phyloP scores from a whole-genome alignment of 2,888 invertebrate genomes.

The Drosophila birchii region DNA sequence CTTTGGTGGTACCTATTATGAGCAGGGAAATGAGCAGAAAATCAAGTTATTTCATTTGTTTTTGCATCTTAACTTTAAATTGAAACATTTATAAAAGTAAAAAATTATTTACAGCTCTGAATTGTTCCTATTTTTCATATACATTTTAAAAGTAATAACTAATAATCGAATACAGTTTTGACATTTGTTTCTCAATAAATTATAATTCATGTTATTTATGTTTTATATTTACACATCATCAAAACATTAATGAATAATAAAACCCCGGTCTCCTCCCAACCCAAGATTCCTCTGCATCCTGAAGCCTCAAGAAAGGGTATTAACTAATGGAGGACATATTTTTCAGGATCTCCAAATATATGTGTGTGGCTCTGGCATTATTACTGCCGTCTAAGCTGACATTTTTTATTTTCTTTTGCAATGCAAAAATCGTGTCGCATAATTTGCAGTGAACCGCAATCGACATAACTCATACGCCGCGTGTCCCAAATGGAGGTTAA shows the following conservation, averaged over 20 bases:
- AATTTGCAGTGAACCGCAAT: slow-evolving; percentile 48
- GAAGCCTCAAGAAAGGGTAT: not conserved
- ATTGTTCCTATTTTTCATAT: too few relatives aligned
- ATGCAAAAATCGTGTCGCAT: slow-evolving; percentile 28
- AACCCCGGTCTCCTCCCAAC: too few relatives aligned
- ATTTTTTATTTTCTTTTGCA: not conserved
- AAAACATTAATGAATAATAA: not conserved
- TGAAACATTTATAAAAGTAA: not conserved
- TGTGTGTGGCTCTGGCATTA: not conserved
- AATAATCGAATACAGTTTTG: too few relatives aligned
- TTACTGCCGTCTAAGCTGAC: not conserved
- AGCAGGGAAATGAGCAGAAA: not conserved
- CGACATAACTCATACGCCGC: slow-evolving; percentile 73
- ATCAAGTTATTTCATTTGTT: not conserved
- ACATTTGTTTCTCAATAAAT: too few relatives aligned
- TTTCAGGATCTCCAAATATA: not conserved
- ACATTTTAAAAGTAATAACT: too few relatives aligned
- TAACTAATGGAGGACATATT: not conserved
- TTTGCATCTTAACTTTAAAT: not conserved
- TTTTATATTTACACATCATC: too few relatives aligned
- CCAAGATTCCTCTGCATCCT: not conserved
- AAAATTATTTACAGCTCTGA: too few relatives aligned
- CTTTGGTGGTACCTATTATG: slow-evolving; percentile 6
- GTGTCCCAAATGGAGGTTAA: slow-evolving; percentile 74
- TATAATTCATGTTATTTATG: too few relatives aligned